Percentiles rank a stretch among this genome's conserved stretches.
Conservation (phyloP, 2,113 vertebrate genomes). For the Pelecanoides urinatrix region DNA sequence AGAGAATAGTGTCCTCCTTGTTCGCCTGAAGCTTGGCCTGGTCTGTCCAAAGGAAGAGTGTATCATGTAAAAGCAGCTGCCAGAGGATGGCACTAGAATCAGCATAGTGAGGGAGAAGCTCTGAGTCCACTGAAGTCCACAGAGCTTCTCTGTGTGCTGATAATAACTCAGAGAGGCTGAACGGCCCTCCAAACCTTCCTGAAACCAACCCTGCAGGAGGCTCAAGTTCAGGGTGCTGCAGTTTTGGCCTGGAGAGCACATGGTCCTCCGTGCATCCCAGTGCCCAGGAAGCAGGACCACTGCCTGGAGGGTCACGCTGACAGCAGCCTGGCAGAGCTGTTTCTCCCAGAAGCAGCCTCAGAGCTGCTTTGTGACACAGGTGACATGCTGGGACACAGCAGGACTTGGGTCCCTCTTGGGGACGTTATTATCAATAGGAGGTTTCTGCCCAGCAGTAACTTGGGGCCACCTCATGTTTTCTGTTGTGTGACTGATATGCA, state of each 20-base stretch:
- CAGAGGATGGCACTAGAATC: constrained; percentile 7
- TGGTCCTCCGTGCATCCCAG: fast-evolving
- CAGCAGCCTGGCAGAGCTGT: background rate
- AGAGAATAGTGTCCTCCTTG: background rate
- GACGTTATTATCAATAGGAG: background rate
- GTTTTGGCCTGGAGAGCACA: background rate
- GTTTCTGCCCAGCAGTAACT: background rate
- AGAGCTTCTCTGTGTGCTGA: background rate
- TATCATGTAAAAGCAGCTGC: background rate
- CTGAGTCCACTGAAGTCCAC: background rate
- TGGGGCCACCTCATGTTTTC: background rate
- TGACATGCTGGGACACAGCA: background rate
- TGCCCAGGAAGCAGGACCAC: background rate
- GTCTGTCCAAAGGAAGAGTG: background rate
- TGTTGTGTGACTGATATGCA: background rate
- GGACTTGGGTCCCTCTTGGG: background rate
- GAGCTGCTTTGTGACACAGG: background rate
- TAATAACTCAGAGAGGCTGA: background rate
- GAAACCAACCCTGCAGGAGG: background rate
- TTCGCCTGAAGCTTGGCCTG: background rate
- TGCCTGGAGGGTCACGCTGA: background rate
- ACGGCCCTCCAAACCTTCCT: background rate
- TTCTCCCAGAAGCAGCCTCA: background rate
- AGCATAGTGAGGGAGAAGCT: background rate
- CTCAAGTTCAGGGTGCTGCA: background rate